These are phyloP conservation scores for Falco cherrug DNA, from an alignment of 2,797 vertebrate genomes.

Conservation along the genomic window DNA sequence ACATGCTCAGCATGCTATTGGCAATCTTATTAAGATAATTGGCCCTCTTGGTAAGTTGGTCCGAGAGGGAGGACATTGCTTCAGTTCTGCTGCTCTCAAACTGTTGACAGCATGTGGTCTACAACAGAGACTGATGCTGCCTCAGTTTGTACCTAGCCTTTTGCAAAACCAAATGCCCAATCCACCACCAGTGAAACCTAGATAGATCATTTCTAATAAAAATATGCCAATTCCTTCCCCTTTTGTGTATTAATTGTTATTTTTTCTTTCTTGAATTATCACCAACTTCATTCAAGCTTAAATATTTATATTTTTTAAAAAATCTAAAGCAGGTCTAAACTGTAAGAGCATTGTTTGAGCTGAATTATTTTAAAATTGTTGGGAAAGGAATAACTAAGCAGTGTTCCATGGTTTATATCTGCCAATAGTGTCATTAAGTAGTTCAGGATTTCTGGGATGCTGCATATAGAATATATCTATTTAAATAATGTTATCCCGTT, in stretches of 20 bases:
- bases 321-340: background rate
- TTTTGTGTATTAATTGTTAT: background rate
- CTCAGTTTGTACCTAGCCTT: background rate
- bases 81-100: background rate
- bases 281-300: background rate
- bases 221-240: background rate
- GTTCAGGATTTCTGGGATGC: background rate
- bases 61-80: background rate
- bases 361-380: background rate
- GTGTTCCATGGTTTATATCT: background rate
- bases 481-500: background rate
- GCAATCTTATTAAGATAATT: background rate
- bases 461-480: background rate
- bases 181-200: background rate
- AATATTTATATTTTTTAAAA: background rate
- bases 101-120: background rate
- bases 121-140: background rate
- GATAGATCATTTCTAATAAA: background rate
- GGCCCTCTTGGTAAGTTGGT: background rate
- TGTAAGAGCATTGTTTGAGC: background rate
- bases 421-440: background rate
- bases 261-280: background rate
- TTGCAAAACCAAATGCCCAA: background rate
- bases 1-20: background rate
- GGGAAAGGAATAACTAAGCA: background rate